phyloP scores from a whole-genome alignment of 2,888 invertebrate genomes.

The Spodoptera littoralis region DNA sequence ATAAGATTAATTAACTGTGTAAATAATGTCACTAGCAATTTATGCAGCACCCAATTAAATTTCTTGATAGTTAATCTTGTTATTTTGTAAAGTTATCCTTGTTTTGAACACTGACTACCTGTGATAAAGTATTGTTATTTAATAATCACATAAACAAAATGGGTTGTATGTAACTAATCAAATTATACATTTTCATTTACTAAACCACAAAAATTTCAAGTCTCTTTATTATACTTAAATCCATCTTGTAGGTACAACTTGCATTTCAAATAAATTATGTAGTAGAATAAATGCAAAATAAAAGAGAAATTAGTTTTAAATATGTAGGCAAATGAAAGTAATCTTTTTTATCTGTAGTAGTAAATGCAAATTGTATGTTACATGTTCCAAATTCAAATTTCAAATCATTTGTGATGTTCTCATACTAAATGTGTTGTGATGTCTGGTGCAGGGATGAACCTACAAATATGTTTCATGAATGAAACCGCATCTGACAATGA shows the following conservation, averaged over 20 bases:
- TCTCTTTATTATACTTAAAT: too few relatives aligned
- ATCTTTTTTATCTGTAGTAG: not conserved
- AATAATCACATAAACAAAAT: slow-evolving; percentile 1
- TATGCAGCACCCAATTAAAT: too few relatives aligned
- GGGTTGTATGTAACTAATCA: slow-evolving; percentile 23
- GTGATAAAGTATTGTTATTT: slow-evolving; percentile 4
- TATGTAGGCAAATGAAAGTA: too few relatives aligned
- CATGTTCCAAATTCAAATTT: slow-evolving; percentile 36
- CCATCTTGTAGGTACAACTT: too few relatives aligned
- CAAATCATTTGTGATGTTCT: slow-evolving; percentile 61
- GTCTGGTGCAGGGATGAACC: slow-evolving; percentile 93
- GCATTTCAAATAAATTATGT: too few relatives aligned
- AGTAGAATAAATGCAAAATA: too few relatives aligned
- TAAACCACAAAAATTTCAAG: not conserved
- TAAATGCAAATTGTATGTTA: slow-evolving; percentile 31
- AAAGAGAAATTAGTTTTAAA: too few relatives aligned
- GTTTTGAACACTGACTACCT: slow-evolving; percentile 7
- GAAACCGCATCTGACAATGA: slow-evolving; percentile 96
- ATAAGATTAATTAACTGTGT: too few relatives aligned
- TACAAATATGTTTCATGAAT: slow-evolving; percentile 98
- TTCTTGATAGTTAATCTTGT: too few relatives aligned
- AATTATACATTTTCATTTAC: not conserved
- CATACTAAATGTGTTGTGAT: slow-evolving; percentile 62
- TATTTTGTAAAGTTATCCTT: slow-evolving; percentile 3
- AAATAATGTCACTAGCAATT: too few relatives aligned